These are phyloP conservation scores for Drosophila insularis DNA, from an alignment of 1,140 invertebrate species.

Conservation along the genomic window DNA sequence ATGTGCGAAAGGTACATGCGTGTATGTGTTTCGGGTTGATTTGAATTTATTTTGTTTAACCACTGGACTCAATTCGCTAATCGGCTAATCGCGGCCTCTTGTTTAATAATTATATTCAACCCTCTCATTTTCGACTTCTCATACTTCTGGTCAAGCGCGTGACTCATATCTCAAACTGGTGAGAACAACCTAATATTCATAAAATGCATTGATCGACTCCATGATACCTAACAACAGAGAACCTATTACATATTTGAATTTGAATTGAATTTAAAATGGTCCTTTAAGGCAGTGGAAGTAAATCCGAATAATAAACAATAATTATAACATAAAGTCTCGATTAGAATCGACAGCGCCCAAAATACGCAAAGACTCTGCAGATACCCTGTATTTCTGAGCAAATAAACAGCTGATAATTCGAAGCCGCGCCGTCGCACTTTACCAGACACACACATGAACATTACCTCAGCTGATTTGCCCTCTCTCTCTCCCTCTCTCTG, in stretches of 20 bases:
- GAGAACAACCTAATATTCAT: background rate
- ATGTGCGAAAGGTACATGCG: background rate
- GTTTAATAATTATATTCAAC: constrained; percentile 16
- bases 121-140: constrained; percentile 9
- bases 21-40: background rate
- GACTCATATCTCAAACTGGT: constrained; percentile 7
- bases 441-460: background rate
- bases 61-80: constrained; percentile 10
- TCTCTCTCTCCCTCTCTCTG: background rate
- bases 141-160: constrained; percentile 11
- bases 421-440: constrained; percentile 34
- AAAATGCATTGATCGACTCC: background rate
- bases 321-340: too few species aligned
- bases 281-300: too few species aligned
- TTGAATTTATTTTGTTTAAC: constrained; percentile 8
- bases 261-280: too few species aligned
- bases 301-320: too few species aligned
- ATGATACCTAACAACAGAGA: background rate
- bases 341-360: too few species aligned
- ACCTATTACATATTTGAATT: too few species aligned
- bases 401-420: constrained; percentile 24
- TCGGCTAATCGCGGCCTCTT: constrained; percentile 13
- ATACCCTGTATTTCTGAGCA: background rate
- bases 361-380: background rate
- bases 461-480: background rate